Evolutionary conservation across 2,113 vertebrate genomes (phyloP), one percentile per base, ranked within the genome.

Genomic region (Puntigrus tetrazona): DNA sequence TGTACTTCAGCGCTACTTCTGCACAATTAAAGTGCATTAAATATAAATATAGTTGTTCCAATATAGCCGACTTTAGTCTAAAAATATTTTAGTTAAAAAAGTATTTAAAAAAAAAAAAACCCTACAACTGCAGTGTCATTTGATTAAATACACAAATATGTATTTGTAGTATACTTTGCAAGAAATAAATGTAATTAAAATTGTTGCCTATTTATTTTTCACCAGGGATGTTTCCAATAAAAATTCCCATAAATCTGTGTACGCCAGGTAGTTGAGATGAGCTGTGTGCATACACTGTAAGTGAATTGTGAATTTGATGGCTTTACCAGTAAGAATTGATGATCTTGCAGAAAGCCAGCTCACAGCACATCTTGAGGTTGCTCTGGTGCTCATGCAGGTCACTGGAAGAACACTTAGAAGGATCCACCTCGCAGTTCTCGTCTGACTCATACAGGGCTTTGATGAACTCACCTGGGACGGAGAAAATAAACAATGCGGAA

Each of bases 291-390:
- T 7, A 45, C 22, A 3, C n/a, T 18, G 5, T n/a, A 36, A 25
- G 1, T 45, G 43, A 45, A 11, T 3, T 20, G 20, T 41, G 31
- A 7, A 20, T 25, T n/a, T 36, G 14, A 57, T 50, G 16, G 5
- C n/a, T 22, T 84, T 88, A 80, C 84, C 85, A 84, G 83, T 89
- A 81, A 14, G 98, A 99, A 92, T 98, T 98, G 84, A 43, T n/a
- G n/a, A n/a, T n/a, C n/a, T n/a, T n/a, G n/a, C n/a, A n/a, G n/a
- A n/a, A n/a, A n/a, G 97, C 98, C 59, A 99, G 94, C 63, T 99
- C 98, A 0, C 98, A 99, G 94, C 98, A 99, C 98, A 99, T 99
- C 86, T 98, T 98, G 86, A 99, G 94, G 92, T 99, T 99, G 91
- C 97, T 95, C 92, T 99, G 98, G 87, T 99, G 97, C 79, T 98